Conservation (phyloP, 2,113 vertebrate species). For the Dunckerocampus dactyliophorus region DNA sequence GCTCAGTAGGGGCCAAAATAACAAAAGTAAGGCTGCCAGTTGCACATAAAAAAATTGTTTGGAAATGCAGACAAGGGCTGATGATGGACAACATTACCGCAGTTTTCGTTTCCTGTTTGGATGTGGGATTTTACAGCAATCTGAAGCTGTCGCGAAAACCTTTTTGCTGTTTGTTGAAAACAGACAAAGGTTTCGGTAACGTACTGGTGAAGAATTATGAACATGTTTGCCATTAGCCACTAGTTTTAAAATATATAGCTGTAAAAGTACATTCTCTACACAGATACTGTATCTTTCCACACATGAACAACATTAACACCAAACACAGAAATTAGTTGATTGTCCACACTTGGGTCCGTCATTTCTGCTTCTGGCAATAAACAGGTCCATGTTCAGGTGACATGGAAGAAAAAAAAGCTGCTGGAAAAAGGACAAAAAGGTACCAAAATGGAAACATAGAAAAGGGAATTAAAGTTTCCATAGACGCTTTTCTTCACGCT, state of each 20-base stretch:
- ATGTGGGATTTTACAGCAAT: slow-evolving; percentile 72
- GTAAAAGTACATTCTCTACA: slow-evolving; percentile 99
- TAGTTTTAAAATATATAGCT: slow-evolving; percentile 99
- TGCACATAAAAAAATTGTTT: slow-evolving; percentile 59
- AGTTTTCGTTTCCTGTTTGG: slow-evolving; percentile 22
- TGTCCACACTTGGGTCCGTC: slow-evolving; percentile 95
- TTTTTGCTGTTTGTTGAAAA: slow-evolving; percentile 66
- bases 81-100: slow-evolving; percentile 16
- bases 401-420: slow-evolving; percentile 63
- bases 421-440: slow-evolving; percentile 78
- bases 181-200: slow-evolving; percentile 79
- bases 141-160: slow-evolving; percentile 75
- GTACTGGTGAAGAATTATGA: slow-evolving; percentile 95
- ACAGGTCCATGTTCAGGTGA: slow-evolving; percentile 88
- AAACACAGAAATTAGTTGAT: slow-evolving; percentile 99
- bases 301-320: slow-evolving; percentile 98
- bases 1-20: slow-evolving; percentile 65
- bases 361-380: slow-evolving; percentile 91
- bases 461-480: slow-evolving; percentile 98
- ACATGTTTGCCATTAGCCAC: slow-evolving; percentile 97
- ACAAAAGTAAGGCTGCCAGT: slow-evolving; percentile 64
- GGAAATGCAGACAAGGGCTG: slow-evolving; percentile 53
- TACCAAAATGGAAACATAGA: slow-evolving; percentile 91
- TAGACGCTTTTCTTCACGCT: slow-evolving; percentile 81
- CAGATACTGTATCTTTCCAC: slow-evolving; percentile 98